Base-by-base conservation (phyloP, 2,797 vertebrate species). In the Pogonophryne albipinna region DNA sequence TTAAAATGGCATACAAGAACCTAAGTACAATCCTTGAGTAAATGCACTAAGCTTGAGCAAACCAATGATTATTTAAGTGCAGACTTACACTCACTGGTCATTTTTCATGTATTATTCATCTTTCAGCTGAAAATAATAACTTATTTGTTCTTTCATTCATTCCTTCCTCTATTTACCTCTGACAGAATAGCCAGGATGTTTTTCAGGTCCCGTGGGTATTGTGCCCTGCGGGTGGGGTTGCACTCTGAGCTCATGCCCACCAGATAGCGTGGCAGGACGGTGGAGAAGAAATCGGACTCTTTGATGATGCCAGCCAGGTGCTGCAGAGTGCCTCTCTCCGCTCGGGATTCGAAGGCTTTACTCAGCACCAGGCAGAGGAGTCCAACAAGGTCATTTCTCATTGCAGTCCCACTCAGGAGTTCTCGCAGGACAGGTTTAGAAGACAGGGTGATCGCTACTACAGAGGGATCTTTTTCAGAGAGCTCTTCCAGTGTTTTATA, bases 371-470 rank as follows among this genome's bases (percentile, higher is more conserved):
- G 90, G 80, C 96, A 97, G 58, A 99, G 56, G 1, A 98, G 94
- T 66, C 97, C 94, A 4, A 97, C 38, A 0, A 97, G 90, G 83
- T 61, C 89, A 2, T 85, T 85, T 56, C 95, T 93, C 94, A 98
- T 95, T 17, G 13, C 67, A 3, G 50, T 85, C 46, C 94, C 91
- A 5, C 84, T 83, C 46, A 99, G 93, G 72, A 96, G 82, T 8
- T 88, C 87, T 19, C 85, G 89, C 13, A 98, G 89, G 12, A 89
- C 94, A 0, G 62, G 71, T 73, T 89, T 88, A 27, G 93, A 94
- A 31, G 96, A 95, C 51, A 99, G 95, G 0, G 94, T 96, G 85
- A 96, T 95, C 80, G 94, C 96, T 76, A 98, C 91, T 63, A 94
- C 94, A 14, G 96, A 97, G 0, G 96, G 91, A 0, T 97, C 96